These are phyloP conservation scores for Dryoscopus gambensis DNA, from an alignment of 2,113 vertebrate species.

Conservation along the genomic window DNA sequence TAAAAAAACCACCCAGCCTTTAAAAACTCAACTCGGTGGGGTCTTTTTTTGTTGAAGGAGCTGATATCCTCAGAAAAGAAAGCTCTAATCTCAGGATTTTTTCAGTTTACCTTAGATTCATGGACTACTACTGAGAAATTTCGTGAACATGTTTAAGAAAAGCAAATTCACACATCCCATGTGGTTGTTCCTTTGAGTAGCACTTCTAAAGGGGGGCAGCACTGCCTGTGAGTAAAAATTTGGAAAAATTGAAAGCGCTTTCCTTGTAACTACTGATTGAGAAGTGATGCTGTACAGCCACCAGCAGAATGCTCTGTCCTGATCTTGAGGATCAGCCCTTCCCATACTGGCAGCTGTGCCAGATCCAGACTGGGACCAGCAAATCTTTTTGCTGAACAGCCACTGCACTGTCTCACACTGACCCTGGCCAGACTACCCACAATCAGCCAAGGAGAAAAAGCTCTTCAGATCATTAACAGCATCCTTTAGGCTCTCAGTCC, in stretches of 20 bases:
- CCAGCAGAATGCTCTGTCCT: neutral
- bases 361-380: neutral
- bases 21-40: neutral
- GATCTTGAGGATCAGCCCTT: rapidly evolving
- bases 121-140: neutral
- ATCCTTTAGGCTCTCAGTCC: neutral
- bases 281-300: neutral
- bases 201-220: neutral
- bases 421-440: neutral
- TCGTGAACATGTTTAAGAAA: neutral
- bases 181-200: neutral
- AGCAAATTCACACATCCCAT: neutral
- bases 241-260: neutral
- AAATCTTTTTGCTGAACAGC: neutral
- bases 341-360: neutral
- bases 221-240: neutral
- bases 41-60: neutral
- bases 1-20: neutral
- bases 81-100: neutral
- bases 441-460: neutral
- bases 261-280: neutral
- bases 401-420: neutral
- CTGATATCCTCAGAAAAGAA: neutral
- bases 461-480: neutral
- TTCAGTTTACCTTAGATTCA: neutral